Conservation (phyloP, 2,797 vertebrate species). For the Salarias fasciatus region DNA sequence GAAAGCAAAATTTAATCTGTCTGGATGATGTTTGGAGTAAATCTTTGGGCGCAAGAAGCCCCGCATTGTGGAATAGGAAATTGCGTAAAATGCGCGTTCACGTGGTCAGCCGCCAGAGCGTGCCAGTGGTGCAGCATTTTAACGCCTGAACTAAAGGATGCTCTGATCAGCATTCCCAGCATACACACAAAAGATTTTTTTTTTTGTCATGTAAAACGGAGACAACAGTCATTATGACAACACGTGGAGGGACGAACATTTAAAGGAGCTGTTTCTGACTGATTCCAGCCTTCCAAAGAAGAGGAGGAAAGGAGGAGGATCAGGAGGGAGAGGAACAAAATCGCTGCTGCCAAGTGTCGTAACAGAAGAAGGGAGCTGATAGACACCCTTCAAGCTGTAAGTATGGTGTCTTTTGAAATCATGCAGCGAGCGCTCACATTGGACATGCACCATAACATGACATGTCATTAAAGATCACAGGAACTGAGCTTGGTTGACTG, state of each 20-base stretch:
- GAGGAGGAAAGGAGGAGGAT: conserved; percentile 93
- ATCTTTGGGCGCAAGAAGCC: conserved; percentile 14
- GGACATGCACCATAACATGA: background rate
- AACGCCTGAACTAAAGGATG: conserved; percentile 50
- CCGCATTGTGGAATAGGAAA: conserved; percentile 38
- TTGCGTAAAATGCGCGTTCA: conserved; percentile 61
- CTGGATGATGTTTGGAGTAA: background rate
- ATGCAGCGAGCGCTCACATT: background rate
- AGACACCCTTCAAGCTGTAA: conserved; percentile 91
- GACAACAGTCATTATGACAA: conserved; percentile 43
- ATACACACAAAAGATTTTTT: conserved; percentile 21
- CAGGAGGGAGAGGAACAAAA: conserved; percentile 95
- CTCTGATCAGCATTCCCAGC: conserved; percentile 57
- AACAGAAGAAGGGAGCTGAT: conserved; percentile 93
- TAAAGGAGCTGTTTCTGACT: conserved; percentile 40
- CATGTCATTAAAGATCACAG: conserved; percentile 22
- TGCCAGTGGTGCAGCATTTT: conserved; percentile 71
- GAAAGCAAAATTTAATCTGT: background rate
- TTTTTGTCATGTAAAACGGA: conserved; percentile 18
- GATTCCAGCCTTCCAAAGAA: conserved; percentile 88
- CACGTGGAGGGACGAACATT: conserved; percentile 35
- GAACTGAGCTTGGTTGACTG: conserved; percentile 18
- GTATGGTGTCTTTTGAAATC: conserved; percentile 55
- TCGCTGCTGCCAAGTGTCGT: conserved; percentile 95
- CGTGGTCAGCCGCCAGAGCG: conserved; percentile 42